A percentile compares a stretch with the other conserved stretches of the same genome.
phyloP scores from a whole-genome alignment of 2,113 vertebrate species.

The Neolamprologus tretocephalus region DNA sequence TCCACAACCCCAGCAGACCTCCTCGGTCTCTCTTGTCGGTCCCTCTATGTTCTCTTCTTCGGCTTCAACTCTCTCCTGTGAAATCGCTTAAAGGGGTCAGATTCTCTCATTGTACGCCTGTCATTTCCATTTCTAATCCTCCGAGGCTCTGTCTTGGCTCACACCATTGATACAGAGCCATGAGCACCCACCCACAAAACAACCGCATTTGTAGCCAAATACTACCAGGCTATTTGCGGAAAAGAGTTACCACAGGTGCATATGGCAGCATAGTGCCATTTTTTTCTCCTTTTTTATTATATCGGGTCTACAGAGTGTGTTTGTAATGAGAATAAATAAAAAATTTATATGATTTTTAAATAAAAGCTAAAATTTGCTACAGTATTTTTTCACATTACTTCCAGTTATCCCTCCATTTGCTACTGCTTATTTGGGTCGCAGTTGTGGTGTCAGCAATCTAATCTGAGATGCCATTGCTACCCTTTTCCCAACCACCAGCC shows the following conservation, averaged over 20 bases:
- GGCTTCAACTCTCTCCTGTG: neutral
- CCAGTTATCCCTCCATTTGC: neutral
- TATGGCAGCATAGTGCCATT: neutral
- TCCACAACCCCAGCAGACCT: neutral
- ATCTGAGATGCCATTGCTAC: neutral
- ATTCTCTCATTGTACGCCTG: conserved; percentile 20
- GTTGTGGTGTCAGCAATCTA: neutral
- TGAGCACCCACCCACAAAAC: conserved; percentile 10
- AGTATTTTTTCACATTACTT: neutral
- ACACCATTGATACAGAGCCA: neutral
- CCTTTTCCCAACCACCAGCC: neutral
- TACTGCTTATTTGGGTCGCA: neutral
- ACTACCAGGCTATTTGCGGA: neutral
- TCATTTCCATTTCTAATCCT: conserved; percentile 49
- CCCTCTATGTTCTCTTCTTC: neutral
- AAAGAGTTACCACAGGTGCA: neutral
- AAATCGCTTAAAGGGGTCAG: conserved; percentile 38
- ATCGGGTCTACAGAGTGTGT: neutral
- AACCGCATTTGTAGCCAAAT: neutral
- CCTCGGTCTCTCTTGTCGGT: neutral
- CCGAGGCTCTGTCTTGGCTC: conserved; percentile 26
- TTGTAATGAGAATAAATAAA: neutral
- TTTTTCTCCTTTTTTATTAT: neutral
- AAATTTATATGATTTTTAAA: neutral
- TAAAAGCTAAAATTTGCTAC: neutral